Conservation (phyloP, 2,797 vertebrate genomes). For the Hydrophis major region DNA sequence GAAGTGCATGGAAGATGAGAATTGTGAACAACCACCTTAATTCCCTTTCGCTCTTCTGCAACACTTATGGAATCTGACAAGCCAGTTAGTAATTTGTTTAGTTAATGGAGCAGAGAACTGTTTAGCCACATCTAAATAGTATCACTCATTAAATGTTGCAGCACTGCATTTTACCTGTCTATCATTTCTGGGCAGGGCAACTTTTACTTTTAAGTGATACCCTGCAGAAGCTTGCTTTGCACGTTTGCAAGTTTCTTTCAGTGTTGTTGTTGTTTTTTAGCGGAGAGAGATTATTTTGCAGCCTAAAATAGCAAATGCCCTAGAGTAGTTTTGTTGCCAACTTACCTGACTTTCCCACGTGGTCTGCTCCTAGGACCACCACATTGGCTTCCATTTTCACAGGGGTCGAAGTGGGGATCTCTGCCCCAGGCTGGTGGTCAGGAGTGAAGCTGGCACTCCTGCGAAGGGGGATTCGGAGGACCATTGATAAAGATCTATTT, state of each 20-base stretch:
- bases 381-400: slow-evolving; percentile 79
- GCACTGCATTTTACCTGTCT: neutral
- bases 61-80: neutral
- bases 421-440: slow-evolving; percentile 60
- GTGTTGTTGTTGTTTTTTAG: too few relatives aligned
- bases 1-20: neutral
- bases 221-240: neutral
- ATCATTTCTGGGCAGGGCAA: neutral
- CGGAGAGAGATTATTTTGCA: neutral
- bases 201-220: neutral
- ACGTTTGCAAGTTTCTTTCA: neutral
- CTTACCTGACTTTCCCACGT: slow-evolving; percentile 85
- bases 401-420: slow-evolving; percentile 39
- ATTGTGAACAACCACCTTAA: neutral
- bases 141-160: neutral
- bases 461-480: slow-evolving; percentile 66
- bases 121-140: neutral
- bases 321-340: neutral
- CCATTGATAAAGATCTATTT: slow-evolving; percentile 52
- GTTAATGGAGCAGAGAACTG: neutral
- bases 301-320: accelerated
- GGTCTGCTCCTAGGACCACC: slow-evolving; percentile 79
- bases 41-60: neutral
- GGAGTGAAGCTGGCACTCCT: slow-evolving; percentile 70
- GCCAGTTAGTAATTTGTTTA: neutral